Conservation (phyloP, 2,888 invertebrate species). For the Tricholauxania praeusta region DNA sequence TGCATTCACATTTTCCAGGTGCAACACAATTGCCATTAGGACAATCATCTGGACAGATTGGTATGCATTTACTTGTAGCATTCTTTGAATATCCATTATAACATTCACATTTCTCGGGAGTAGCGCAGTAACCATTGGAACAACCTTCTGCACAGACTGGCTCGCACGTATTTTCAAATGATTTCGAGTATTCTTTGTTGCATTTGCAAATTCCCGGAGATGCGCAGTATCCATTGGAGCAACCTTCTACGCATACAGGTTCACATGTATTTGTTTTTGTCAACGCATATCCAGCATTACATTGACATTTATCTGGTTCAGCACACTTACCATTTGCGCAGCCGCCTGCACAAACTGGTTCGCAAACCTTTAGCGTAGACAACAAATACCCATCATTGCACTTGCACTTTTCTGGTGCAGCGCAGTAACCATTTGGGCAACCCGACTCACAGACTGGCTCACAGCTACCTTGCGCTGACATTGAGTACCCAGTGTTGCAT, state of each 20-base stretch:
- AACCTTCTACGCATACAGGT: slow-evolving; percentile 36
- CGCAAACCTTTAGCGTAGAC: slow-evolving; percentile 23
- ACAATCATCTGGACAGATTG: slow-evolving; percentile 35
- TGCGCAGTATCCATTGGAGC: slow-evolving; percentile 9
- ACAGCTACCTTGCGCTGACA: not conserved
- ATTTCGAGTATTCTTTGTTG: not conserved
- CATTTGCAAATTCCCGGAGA: not conserved
- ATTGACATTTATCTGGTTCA: not conserved
- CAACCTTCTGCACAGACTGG: not conserved
- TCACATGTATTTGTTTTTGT: slow-evolving; percentile 19
- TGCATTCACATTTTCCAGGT: slow-evolving; percentile 56
- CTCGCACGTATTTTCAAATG: not conserved
- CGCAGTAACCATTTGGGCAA: slow-evolving; percentile 62
- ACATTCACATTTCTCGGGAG: slow-evolving; percentile 57
- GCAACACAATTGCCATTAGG: slow-evolving; percentile 52
- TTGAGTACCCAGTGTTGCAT: slow-evolving; percentile 42
- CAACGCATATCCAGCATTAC: not conserved
- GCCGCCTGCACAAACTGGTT: slow-evolving; percentile 45
- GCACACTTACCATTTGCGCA: slow-evolving; percentile 47
- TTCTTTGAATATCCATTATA: slow-evolving; percentile 35
- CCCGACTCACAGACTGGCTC: slow-evolving; percentile 48
- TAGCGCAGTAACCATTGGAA: slow-evolving; percentile 50
- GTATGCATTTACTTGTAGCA: slow-evolving; percentile 16
- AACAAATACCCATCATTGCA: slow-evolving; percentile 74
- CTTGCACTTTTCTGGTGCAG: slow-evolving; percentile 50